These are phyloP conservation scores for Alentia gelatinosa DNA, from an alignment of 2,888 invertebrate species.

Conservation along the genomic window DNA sequence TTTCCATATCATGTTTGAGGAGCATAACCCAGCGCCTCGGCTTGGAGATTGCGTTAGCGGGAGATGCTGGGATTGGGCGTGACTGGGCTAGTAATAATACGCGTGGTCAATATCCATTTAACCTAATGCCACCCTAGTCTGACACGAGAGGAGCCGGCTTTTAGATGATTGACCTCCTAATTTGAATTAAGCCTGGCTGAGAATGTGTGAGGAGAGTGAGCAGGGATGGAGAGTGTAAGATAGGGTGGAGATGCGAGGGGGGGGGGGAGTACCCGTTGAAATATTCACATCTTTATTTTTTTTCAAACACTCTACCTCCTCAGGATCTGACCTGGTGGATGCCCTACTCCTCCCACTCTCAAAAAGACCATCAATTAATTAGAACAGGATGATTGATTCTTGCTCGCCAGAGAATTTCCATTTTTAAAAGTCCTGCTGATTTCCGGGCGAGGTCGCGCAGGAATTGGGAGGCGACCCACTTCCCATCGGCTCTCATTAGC, in stretches of 20 bases:
- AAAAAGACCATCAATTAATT: slow-evolving; percentile 50
- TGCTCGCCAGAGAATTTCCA: neutral
- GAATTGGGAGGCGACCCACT: neutral
- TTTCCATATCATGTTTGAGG: slow-evolving; percentile 33
- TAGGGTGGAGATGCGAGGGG: neutral
- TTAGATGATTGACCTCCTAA: slow-evolving; percentile 36
- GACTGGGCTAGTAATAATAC: neutral
- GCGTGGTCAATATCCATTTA: slow-evolving; percentile 24
- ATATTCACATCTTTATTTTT: slow-evolving; percentile 17
- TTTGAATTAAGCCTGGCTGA: neutral
- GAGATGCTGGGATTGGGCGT: neutral
- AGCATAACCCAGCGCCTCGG: neutral
- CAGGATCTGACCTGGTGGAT: slow-evolving; percentile 11
- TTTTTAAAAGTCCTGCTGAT: neutral
- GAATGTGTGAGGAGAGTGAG: neutral
- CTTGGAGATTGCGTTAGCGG: neutral
- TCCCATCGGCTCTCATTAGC: slow-evolving; percentile 21
- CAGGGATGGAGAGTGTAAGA: neutral
- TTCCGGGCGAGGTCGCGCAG: neutral
- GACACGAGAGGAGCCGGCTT: neutral
- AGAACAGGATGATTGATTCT: slow-evolving; percentile 37
- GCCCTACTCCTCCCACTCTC: neutral
- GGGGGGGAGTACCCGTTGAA: neutral
- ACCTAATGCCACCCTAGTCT: neutral
- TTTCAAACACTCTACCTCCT: neutral